These are phyloP conservation scores for Vulpes vulpes DNA, from an alignment of 2,113 vertebrate genomes.

Conservation along the genomic window DNA sequence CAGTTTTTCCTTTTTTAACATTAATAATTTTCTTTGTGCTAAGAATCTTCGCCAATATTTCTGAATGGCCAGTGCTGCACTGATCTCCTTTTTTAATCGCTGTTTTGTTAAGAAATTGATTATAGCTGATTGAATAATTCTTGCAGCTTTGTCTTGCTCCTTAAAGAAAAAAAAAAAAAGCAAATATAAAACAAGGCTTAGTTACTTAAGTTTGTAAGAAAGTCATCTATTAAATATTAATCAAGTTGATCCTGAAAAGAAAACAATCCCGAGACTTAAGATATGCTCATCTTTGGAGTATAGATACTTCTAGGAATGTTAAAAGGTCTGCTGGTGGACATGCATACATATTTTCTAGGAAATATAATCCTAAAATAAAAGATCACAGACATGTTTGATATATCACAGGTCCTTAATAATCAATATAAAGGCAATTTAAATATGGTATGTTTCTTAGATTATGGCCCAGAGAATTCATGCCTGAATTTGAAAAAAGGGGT, in stretches of 20 bases:
- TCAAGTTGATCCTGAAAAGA: neutral
- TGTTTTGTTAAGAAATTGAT: constrained; percentile 86
- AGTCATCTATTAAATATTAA: neutral
- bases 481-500: neutral
- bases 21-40: constrained; percentile 83
- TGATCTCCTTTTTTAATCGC: constrained; percentile 77
- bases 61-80: constrained; percentile 90
- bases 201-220: constrained; percentile 13
- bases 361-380: neutral
- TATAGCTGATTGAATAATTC: constrained; percentile 88
- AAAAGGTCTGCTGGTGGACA: neutral
- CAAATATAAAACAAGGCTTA: neutral
- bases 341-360: neutral
- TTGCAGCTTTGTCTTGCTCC: constrained; percentile 91
- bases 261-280: neutral
- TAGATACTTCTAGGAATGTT: neutral
- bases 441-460: neutral
- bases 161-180: constrained; percentile 71
- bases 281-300: neutral
- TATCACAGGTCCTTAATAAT: neutral
- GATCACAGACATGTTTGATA: neutral
- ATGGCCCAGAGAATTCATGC: neutral
- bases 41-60: constrained; percentile 89
- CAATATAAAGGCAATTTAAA: neutral
- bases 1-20: constrained; percentile 83